Conservation (phyloP, 2,113 vertebrate species). For the Catharus minimus region DNA sequence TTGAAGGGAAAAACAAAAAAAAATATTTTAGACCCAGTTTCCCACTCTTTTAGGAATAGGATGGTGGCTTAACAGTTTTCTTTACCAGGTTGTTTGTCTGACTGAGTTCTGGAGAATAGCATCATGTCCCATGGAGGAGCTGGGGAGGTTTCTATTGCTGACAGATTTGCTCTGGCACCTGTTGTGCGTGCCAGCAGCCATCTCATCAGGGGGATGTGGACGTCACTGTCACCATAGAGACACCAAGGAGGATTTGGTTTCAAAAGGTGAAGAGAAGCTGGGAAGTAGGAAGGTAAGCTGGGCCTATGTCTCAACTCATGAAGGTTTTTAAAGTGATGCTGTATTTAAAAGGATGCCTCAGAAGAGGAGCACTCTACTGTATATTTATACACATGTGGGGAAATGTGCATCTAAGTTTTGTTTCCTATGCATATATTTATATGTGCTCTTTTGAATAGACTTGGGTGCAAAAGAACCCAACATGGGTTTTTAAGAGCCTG, state of each 20-base stretch:
- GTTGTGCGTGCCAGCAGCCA: not conserved
- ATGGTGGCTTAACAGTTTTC: not conserved
- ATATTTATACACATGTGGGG: not conserved
- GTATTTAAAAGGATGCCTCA: not conserved
- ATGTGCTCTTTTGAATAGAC: not conserved
- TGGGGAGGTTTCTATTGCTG: not conserved
- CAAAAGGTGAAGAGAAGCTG: conserved; percentile 57
- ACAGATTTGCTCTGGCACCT: not conserved
- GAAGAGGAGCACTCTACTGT: not conserved
- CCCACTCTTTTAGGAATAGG: not conserved
- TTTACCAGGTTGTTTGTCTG: not conserved
- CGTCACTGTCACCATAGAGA: conserved; percentile 74
- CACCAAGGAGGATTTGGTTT: conserved; percentile 61
- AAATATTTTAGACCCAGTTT: not conserved
- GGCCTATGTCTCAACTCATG: not conserved
- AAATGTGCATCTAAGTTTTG: not conserved
- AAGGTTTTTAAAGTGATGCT: not conserved
- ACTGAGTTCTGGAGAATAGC: not conserved
- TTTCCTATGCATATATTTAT: not conserved
- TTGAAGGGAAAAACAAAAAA: not conserved
- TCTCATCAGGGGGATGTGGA: not conserved
- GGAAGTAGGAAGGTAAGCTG: conserved; percentile 50
- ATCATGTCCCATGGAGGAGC: not conserved
- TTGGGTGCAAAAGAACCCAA: not conserved
- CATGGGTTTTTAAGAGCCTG: not conserved